These are phyloP conservation scores for Heterodera filipjevi DNA, from an alignment of 2,888 invertebrate species.

Conservation along the genomic window DNA sequence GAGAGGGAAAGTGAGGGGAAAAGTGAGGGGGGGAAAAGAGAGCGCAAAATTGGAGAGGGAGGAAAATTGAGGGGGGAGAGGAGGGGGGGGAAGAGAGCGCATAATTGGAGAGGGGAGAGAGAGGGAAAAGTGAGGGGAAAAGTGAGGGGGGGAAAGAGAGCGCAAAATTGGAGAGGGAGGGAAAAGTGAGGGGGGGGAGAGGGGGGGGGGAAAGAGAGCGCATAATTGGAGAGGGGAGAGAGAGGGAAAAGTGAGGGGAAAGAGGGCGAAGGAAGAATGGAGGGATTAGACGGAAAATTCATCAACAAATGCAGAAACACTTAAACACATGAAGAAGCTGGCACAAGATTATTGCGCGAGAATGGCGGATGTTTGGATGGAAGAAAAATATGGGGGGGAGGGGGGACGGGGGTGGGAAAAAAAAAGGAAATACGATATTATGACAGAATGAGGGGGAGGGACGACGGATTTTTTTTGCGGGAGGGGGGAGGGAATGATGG, in stretches of 20 bases:
- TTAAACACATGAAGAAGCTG: not conserved
- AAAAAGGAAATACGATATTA: not conserved
- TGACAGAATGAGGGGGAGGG: not conserved
- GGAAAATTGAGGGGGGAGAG: no score
- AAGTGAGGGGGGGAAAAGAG: no score
- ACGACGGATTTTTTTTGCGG: not conserved
- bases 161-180: not conserved
- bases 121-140: no score
- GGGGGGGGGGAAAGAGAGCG: no score
- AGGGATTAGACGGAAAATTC: not conserved
- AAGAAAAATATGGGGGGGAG: not conserved
- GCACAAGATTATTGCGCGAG: conserved; percentile 1
- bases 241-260: not conserved
- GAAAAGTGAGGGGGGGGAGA: no score
- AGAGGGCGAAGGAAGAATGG: no score
- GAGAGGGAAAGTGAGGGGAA: no score
- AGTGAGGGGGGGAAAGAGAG: no score
- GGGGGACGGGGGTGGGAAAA: not conserved
- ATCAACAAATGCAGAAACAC: not conserved
- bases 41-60: not conserved
- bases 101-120: no score
- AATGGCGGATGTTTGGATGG: not conserved
- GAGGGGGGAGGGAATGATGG: not conserved
- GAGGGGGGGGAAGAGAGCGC: no score
- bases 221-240: no score